A percentile compares a stretch with the other conserved stretches of the same genome.
phyloP scores from a whole-genome alignment of 2,888 invertebrate genomes.

The Andrena minutula region DNA sequence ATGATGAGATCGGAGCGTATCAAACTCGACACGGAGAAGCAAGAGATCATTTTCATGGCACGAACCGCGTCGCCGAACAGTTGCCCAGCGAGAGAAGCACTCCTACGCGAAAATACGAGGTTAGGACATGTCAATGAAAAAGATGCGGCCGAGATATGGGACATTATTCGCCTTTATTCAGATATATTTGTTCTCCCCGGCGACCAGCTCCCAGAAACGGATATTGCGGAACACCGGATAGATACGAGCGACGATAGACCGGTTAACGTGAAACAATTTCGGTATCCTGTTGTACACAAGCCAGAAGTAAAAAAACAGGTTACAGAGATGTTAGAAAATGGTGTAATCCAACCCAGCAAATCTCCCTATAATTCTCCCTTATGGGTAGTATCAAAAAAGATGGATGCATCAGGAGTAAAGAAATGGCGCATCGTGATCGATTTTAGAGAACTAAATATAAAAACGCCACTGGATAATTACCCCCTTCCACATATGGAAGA shows the following conservation, averaged over 20 bases:
- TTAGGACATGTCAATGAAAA: not conserved
- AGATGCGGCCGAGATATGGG: not conserved
- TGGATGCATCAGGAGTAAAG: not conserved
- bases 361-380: not conserved
- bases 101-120: not conserved
- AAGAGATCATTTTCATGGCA: not conserved
- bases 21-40: not conserved
- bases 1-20: constrained; percentile 1
- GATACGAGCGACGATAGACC: not conserved
- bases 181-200: not conserved
- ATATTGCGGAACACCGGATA: not conserved
- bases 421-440: constrained; percentile 8
- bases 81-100: not conserved
- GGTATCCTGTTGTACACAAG: not conserved
- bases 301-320: not conserved
- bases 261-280: not conserved
- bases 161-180: not conserved
- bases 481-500: not conserved
- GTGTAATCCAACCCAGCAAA: not conserved
- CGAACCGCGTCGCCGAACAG: not conserved
- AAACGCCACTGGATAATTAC: not conserved
- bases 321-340: not conserved
- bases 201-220: not conserved
- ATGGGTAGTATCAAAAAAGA: not conserved
- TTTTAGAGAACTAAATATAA: not conserved